A percentile compares a stretch with the other conserved stretches of the same genome.
Conservation (phyloP, 53 echinoderm and acorn worm genomes). For the Patiria pectinifera region DNA sequence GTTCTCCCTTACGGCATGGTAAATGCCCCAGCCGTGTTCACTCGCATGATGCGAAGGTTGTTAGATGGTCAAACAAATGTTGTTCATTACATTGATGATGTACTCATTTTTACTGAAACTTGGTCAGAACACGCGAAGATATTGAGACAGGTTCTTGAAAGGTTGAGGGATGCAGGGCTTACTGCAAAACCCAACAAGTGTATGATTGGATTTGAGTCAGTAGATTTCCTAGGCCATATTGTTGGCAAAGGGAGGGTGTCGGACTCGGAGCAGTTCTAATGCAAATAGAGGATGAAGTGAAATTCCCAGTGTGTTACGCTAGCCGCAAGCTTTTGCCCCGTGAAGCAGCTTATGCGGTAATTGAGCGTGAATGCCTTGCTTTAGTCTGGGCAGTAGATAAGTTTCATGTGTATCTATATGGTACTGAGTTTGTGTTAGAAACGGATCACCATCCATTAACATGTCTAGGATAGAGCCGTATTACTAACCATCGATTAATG, state of each 20-base stretch:
- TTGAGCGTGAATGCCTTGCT: too few relatives aligned
- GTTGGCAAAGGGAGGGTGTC: conserved; percentile 51
- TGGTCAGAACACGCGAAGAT: conserved; percentile 52
- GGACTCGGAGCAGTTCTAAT: too few relatives aligned
- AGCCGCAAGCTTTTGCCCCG: too few relatives aligned
- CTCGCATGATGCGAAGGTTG: conserved; percentile 63
- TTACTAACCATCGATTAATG: too few relatives aligned
- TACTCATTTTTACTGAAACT: conserved; percentile 63
- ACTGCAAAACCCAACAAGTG: conserved; percentile 76
- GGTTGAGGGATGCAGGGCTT: conserved; percentile 55
- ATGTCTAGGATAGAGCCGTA: too few relatives aligned
- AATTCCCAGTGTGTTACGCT: too few relatives aligned
- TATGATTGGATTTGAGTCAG: conserved; percentile 44
- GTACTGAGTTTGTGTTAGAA: too few relatives aligned
- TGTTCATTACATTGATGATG: conserved; percentile 74
- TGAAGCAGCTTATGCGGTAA: too few relatives aligned
- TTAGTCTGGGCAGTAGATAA: too few relatives aligned
- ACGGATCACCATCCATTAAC: too few relatives aligned
- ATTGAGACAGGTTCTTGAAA: conserved; percentile 31
- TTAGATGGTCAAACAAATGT: conserved; percentile 47
- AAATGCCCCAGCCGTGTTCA: conserved; percentile 66
- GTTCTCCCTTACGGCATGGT: conserved; percentile 72
- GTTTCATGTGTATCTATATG: too few relatives aligned
- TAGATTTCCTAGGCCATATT: conserved; percentile 69
- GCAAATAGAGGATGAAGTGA: too few relatives aligned